A percentile compares a stretch with the other conserved stretches of the same genome.
These are phyloP conservation scores for Rhorus exstirpatorius DNA, from an alignment of 2,888 invertebrate species.

Conservation along the genomic window DNA sequence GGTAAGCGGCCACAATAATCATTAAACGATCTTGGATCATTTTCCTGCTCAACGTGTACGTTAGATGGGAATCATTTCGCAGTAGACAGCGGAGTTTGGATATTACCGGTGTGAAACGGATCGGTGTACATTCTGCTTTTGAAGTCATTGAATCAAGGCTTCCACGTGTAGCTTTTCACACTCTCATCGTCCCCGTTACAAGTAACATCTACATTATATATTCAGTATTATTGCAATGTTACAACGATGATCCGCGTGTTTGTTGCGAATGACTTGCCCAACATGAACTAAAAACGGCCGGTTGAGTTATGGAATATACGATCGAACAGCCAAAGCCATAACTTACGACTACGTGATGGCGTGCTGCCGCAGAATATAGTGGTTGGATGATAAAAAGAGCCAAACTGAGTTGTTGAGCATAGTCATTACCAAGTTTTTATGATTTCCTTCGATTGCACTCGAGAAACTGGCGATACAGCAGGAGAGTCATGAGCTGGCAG, in stretches of 20 bases:
- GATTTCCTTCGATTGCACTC: slow-evolving; percentile 59
- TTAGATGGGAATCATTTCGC: background rate
- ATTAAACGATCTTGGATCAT: too few species aligned
- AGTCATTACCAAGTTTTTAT: slow-evolving; percentile 62
- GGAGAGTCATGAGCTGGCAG: slow-evolving; percentile 32
- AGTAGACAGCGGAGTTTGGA: too few species aligned
- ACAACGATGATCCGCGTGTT: slow-evolving; percentile 27
- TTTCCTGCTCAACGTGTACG: background rate
- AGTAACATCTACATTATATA: slow-evolving; percentile 14
- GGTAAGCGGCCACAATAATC: too few species aligned
- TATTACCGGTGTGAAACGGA: slow-evolving; percentile 19
- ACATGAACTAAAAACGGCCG: background rate
- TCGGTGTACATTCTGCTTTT: slow-evolving; percentile 28
- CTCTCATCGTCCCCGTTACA: background rate
- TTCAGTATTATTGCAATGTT: slow-evolving; percentile 23
- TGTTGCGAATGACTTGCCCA: slow-evolving; percentile 28
- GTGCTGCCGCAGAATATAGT: slow-evolving; percentile 2
- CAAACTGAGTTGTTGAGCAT: slow-evolving; percentile 58
- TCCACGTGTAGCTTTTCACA: slow-evolving; percentile 20
- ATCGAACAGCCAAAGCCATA: background rate
- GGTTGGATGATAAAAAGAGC: slow-evolving; percentile 44
- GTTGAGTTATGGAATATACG: slow-evolving; percentile 17
- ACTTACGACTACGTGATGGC: slow-evolving; percentile 7
- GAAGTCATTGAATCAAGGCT: slow-evolving; percentile 37
- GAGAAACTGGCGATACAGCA: slow-evolving; percentile 9